Base-by-base conservation (phyloP, 2,113 vertebrate genomes). In the Malurus alboscapulatus region DNA sequence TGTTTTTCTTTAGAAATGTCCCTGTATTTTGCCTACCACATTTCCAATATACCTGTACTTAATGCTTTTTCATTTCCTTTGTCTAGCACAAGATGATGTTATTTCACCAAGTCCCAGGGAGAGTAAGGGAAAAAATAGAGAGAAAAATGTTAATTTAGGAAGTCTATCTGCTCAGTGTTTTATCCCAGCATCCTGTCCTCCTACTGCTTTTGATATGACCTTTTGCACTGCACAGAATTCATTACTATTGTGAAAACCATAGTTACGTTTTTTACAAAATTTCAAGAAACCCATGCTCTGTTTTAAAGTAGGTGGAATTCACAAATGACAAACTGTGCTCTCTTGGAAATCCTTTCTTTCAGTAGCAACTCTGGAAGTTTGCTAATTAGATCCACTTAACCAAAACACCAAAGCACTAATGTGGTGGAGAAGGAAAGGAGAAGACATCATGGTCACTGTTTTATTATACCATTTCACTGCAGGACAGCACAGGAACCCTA, bases 61-160 rank as follows among this genome's bases (percentile, higher is more conserved):
- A 94, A 94, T 68, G 44, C 61, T 81, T 61, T 90, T 96, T 95
- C 68, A 92, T 95, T 90, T 94, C 90, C 88, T 95, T 78, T 90
- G 93, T 88, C 93, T 84, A 87, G 76, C 61, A 94, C 32, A 84
- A 94, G 81, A 91, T 77, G 42, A 75, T 91, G 50, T 80, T 92
- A 66, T 93, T 94, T 78, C 68, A 91, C 63, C 25, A 87, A 82
- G 63, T 86, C 85, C 12, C 84, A 85, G 27, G 19, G 89, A 94
- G 34, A 92, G 6, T 44, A 8, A 44, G 21, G 21, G 5, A 22
- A 25, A 17, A 29, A 47, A 17, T 29, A 32, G 7, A 34, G 3
- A 44, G 16, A 68, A 38, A 93, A 89, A 91, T 24, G 57, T 80
- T 90, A 87, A 90, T 95, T 94, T 95, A 92, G 85, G 71, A 94